These are phyloP conservation scores for Cryptus armator DNA, from an alignment of 2,888 invertebrate species.

Conservation along the genomic window DNA sequence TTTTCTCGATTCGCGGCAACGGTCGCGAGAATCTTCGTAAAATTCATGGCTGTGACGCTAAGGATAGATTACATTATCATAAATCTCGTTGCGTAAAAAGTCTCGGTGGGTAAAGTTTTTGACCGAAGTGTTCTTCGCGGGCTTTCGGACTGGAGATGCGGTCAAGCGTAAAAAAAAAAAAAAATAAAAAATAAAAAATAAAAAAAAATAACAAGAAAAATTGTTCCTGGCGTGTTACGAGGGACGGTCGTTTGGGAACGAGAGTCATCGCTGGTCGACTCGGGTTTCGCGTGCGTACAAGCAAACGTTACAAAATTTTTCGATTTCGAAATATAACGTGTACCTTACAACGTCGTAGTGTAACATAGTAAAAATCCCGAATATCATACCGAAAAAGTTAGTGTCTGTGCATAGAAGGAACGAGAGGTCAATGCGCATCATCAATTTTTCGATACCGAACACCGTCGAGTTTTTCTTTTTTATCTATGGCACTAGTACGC, in stretches of 20 bases:
- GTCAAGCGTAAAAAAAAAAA: neutral
- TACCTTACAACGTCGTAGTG: neutral
- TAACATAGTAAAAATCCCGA: neutral
- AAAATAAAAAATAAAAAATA: neutral
- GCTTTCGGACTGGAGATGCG: slow-evolving; percentile 23
- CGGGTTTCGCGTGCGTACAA: slow-evolving; percentile 41
- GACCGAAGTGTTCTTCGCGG: too few species aligned
- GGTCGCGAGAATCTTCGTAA: slow-evolving; percentile 20
- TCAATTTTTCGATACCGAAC: too few species aligned
- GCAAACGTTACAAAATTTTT: slow-evolving; percentile 6
- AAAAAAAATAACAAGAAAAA: too few species aligned
- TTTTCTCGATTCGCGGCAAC: slow-evolving; percentile 36
- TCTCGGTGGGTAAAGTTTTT: too few species aligned
- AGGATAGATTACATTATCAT: slow-evolving; percentile 71
- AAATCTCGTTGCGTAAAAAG: slow-evolving; percentile 57
- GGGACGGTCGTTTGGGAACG: neutral
- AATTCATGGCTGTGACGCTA: slow-evolving; percentile 49
- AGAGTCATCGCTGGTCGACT: slow-evolving; percentile 56
- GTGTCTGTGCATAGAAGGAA: neutral
- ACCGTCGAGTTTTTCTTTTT: too few species aligned
- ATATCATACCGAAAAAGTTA: neutral
- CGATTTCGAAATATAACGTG: neutral
- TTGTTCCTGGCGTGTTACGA: too few species aligned
- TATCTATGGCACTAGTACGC: too few species aligned
- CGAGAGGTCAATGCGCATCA: too few species aligned